Conservation (phyloP, 2,797 vertebrate species). For the Tangara arthus region DNA sequence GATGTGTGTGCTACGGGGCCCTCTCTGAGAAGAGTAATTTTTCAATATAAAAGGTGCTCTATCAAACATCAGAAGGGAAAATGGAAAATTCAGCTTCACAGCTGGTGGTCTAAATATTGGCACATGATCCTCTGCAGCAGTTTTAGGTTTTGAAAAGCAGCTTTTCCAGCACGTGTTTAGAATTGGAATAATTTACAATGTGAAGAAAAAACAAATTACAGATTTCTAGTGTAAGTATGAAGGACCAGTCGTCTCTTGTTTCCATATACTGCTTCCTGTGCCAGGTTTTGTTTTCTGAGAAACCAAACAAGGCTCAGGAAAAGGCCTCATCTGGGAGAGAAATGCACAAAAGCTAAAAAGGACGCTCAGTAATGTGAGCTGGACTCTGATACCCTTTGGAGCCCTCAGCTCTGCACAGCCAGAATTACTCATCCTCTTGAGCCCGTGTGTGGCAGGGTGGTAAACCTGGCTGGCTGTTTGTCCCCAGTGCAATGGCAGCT, state of each 20-base stretch:
- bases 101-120: conserved; percentile 49
- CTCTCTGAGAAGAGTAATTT: not conserved
- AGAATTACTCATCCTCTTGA: not conserved
- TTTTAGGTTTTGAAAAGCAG: conserved; percentile 63
- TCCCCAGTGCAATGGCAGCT: not conserved
- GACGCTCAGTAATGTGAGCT: not conserved
- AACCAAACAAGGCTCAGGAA: not conserved
- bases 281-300: not conserved
- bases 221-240: not conserved
- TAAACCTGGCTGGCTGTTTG: not conserved
- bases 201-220: conserved; percentile 37
- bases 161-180: conserved; percentile 55
- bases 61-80: not conserved
- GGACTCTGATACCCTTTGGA: not conserved
- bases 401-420: not conserved
- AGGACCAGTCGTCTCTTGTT: not conserved
- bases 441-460: not conserved
- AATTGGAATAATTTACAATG: conserved; percentile 51
- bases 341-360: not conserved
- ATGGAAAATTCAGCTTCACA: not conserved
- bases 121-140: conserved; percentile 46
- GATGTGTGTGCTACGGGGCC: not conserved
- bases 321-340: not conserved
- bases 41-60: not conserved
- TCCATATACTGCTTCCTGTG: not conserved